Conservation (phyloP, 2,888 invertebrate species). For the Crocallis elinguaria region DNA sequence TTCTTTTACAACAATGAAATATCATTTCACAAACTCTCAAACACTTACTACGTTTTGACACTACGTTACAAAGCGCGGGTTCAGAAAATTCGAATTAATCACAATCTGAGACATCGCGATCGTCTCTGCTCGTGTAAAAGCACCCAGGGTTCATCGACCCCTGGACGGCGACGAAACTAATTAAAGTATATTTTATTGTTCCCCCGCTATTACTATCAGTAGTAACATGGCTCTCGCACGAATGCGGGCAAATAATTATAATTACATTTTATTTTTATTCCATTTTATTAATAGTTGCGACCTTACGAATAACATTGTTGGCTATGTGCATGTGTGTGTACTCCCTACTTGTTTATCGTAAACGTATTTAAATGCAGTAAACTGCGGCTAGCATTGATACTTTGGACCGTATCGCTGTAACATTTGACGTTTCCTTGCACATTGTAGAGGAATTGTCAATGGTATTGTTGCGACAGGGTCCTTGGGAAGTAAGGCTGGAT, state of each 20-base stretch:
- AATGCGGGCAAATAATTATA: conserved; percentile 83
- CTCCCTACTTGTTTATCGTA: not conserved
- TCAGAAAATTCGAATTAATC: not conserved
- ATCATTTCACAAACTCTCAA: too few relatives aligned
- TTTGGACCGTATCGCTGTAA: not conserved
- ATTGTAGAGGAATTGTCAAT: not conserved
- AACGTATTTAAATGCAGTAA: too few relatives aligned
- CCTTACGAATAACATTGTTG: conserved; percentile 37
- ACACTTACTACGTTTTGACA: too few relatives aligned
- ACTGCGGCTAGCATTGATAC: too few relatives aligned
- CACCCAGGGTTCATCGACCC: conserved; percentile 47
- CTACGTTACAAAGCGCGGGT: not conserved
- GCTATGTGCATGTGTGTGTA: conserved; percentile 26
- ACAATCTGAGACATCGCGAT: conserved; percentile 19
- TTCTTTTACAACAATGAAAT: too few relatives aligned
- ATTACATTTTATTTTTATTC: conserved; percentile 77
- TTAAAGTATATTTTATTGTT: conserved; percentile 84
- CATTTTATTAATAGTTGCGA: conserved; percentile 60
- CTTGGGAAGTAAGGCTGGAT: not conserved
- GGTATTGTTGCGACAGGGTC: not conserved
- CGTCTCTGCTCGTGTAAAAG: conserved; percentile 42
- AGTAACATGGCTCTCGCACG: conserved; percentile 69
- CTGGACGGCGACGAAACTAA: conserved; percentile 62
- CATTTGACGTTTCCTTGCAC: not conserved
- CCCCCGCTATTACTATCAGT: conserved; percentile 74